Base-by-base conservation (phyloP, 2,888 invertebrate genomes). In the Lasioglossum figueresi region DNA sequence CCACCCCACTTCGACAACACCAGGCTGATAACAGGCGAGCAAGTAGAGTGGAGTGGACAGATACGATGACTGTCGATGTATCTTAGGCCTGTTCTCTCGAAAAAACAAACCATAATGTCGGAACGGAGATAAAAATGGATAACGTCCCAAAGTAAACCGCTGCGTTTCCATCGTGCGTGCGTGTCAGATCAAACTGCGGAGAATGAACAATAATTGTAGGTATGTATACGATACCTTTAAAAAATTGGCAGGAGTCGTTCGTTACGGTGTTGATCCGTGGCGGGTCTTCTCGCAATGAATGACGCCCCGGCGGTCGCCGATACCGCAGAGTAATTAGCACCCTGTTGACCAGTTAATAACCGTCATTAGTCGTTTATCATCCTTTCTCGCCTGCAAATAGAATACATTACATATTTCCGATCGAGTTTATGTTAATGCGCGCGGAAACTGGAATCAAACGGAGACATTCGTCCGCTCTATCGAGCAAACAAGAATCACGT, bases 61-160 rank as follows among this genome's bases (percentile, higher is more conserved):
- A 27, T n/a, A 27, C 31, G 14, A 23, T 10, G 52, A 10, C 23
- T 23, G 59, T 31, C 27, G 59, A 31, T 16, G 27, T 27, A 16
- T 63, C 27, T 63, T 12, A 23, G 52, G 52, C 23, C 8, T 23
- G 23, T 52, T 23, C 23, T 8, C 23, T 16, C 27, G 27, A 63
- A 63, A 63, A 63, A 27, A 16, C 59, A 27, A 14, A 59, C 27
- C 59, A 14, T 27, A 27, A 4, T n/a, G 59, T 59, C 27, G 59
- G 59, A 14, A 59, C 27, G 1, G 59, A 59, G 59, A 59, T 59
- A n/a, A 59, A 63, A 63, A 63, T 63, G 59, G 59, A 63, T 63
- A 63, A 63, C 59, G 27, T 63, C 2, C 27, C 16, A 63, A 63
- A 63, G 59, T n/a, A 16, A 16, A 63, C 27, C 16, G 27, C 59